Evolutionary conservation across 1,140 invertebrate species (phyloP).

Genomic region (Coenobita brevimanus): DNA sequence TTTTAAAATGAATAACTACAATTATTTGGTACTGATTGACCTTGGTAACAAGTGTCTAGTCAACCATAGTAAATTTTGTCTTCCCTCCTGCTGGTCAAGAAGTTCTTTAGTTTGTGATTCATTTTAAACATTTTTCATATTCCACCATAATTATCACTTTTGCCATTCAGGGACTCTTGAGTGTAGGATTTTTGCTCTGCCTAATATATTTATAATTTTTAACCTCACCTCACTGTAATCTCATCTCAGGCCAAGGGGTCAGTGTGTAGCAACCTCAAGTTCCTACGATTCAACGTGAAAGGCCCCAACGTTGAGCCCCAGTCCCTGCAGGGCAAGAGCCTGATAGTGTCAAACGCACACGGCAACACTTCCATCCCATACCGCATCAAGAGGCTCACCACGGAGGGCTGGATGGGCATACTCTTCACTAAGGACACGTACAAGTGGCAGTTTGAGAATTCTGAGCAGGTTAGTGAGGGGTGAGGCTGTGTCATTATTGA

Average conservation of each 20-base stretch:
- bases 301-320: constrained; percentile 14
- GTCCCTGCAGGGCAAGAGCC: constrained; percentile 36
- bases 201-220: too few species aligned
- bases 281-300: constrained; percentile 42
- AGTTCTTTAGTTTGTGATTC: too few species aligned
- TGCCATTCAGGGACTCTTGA: too few species aligned
- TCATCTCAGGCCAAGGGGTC: constrained; percentile 7
- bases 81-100: too few species aligned
- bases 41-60: too few species aligned
- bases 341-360: constrained; percentile 24
- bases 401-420: constrained; percentile 59
- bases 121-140: too few species aligned
- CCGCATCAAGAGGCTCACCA: constrained; percentile 33
- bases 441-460: constrained; percentile 14
- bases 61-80: too few species aligned
- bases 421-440: constrained; percentile 23
- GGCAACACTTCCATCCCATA: constrained; percentile 38
- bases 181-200: too few species aligned
- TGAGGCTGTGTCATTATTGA: neutral
- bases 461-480: constrained; percentile 15
- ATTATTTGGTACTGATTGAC: too few species aligned
- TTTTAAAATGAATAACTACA: too few species aligned
- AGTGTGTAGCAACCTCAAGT: constrained; percentile 32
- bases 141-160: too few species aligned
- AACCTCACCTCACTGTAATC: neutral